Conservation (phyloP, 2,888 invertebrate species). For the Molanna angustata region DNA sequence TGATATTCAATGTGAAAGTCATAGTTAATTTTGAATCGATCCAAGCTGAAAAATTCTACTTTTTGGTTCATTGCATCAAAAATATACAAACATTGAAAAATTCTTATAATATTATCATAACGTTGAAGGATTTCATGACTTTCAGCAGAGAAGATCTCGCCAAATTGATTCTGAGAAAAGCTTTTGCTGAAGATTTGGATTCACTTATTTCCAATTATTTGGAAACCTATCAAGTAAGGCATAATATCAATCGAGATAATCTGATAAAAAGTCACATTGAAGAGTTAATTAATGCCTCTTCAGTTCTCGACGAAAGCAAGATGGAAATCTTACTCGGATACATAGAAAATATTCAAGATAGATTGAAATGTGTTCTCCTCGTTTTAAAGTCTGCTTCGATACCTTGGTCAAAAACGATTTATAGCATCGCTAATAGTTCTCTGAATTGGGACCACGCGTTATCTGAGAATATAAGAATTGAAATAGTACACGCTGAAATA, state of each 20-base stretch:
- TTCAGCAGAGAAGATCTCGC: slow-evolving; percentile 44
- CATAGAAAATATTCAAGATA: slow-evolving; percentile 26
- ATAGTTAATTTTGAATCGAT: slow-evolving; percentile 19
- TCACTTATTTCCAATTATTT: slow-evolving; percentile 46
- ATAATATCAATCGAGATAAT: slow-evolving; percentile 49
- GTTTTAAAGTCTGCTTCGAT: slow-evolving; percentile 27
- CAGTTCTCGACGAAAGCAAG: slow-evolving; percentile 35
- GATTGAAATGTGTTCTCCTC: slow-evolving; percentile 21
- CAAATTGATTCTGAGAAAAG: slow-evolving; percentile 48
- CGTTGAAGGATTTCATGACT: slow-evolving; percentile 28
- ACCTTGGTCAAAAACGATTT: slow-evolving; percentile 26
- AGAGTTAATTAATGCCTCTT: slow-evolving; percentile 46
- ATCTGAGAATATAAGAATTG: slow-evolving; percentile 16
- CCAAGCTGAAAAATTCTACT: slow-evolving; percentile 25
- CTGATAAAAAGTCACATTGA: slow-evolving; percentile 46
- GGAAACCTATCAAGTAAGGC: slow-evolving; percentile 44
- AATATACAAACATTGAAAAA: slow-evolving; percentile 28
- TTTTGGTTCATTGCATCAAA: slow-evolving; percentile 24
- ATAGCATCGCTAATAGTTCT: slow-evolving; percentile 17
- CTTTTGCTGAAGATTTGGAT: slow-evolving; percentile 44
- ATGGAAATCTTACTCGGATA: slow-evolving; percentile 27
- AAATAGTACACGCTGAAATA: slow-evolving; percentile 25
- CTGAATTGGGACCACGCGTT: slow-evolving; percentile 17
- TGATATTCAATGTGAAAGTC: slow-evolving; percentile 26
- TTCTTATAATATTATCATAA: slow-evolving; percentile 27